phyloP scores from a whole-genome alignment of 2,797 vertebrate species.

The Poeciliopsis paucimaculata region DNA sequence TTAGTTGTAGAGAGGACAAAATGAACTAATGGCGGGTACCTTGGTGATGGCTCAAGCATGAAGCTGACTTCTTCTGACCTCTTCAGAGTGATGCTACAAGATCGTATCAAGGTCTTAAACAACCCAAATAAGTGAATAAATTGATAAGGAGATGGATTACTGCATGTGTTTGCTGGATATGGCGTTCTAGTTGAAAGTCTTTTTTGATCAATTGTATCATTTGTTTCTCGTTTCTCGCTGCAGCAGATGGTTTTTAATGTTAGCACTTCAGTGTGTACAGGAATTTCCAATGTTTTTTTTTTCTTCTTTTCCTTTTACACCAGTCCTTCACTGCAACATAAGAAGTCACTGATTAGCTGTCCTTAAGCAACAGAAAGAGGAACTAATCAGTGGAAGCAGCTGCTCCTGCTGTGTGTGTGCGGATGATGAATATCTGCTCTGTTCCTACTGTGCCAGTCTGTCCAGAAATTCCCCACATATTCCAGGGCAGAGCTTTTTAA shows the following conservation, averaged over 20 bases:
- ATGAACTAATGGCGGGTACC: slow-evolving; percentile 28
- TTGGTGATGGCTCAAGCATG: slow-evolving; percentile 53
- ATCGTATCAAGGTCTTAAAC: slow-evolving; percentile 4
- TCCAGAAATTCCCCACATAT: slow-evolving; percentile 24
- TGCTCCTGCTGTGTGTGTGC: slow-evolving; percentile 46
- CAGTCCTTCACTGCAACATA: slow-evolving; percentile 5
- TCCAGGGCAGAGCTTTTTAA: slow-evolving; percentile 11
- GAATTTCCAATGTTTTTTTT: background rate
- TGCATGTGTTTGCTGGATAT: slow-evolving; percentile 8
- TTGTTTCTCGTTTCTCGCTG: slow-evolving; percentile 13
- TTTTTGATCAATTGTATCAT: slow-evolving; percentile 5
- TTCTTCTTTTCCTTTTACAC: background rate
- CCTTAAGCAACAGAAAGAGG: slow-evolving; percentile 39
- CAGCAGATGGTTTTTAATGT: slow-evolving; percentile 1
- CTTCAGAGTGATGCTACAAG: slow-evolving; percentile 46
- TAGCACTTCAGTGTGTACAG: background rate
- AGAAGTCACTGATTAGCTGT: slow-evolving; percentile 59
- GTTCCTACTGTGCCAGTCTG: slow-evolving; percentile 33
- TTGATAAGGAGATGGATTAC: background rate
- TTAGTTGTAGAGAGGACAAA: slow-evolving; percentile 33
- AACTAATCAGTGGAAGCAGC: slow-evolving; percentile 72
- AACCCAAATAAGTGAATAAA: too few relatives aligned
- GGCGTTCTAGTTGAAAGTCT: background rate
- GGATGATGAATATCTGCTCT: slow-evolving; percentile 60
- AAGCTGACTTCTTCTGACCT: slow-evolving; percentile 68